Conservation (phyloP, 1,140 invertebrate species). For the Subanguina moxae region DNA sequence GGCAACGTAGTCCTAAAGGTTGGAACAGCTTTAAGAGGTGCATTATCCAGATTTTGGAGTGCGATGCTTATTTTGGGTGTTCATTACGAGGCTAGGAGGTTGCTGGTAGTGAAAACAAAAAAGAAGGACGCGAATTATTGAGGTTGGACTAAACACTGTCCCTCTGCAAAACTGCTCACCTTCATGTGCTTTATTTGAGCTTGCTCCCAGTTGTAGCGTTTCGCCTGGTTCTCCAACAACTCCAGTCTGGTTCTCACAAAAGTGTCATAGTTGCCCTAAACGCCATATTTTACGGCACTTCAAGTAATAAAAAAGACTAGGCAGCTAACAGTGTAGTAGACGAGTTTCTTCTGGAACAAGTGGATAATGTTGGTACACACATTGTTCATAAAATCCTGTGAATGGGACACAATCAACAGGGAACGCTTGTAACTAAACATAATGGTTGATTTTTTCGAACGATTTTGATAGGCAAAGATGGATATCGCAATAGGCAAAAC, state of each 20-base stretch:
- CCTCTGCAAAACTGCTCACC: constrained; percentile 61
- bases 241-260: constrained; percentile 88
- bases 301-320: not conserved
- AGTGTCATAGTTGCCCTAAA: constrained; percentile 83
- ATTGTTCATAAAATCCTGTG: constrained; percentile 98
- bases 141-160: not conserved
- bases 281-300: not conserved
- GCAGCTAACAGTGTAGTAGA: constrained; percentile 80
- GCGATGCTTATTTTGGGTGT: too few relatives aligned
- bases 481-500: not conserved
- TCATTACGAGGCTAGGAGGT: too few relatives aligned
- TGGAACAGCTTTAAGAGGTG: too few relatives aligned
- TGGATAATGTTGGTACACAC: constrained; percentile 98
- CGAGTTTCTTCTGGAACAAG: constrained; percentile 83
- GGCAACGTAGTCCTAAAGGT: constrained; percentile 85
- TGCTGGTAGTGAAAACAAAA: too few relatives aligned
- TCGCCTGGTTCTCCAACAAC: constrained; percentile 94
- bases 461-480: not conserved
- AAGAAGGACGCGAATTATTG: too few relatives aligned
- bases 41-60: too few relatives aligned
- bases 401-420: constrained; percentile 96
- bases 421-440: constrained; percentile 85
- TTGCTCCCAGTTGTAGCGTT: constrained; percentile 99
- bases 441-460: constrained; percentile 66
- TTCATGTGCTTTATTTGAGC: constrained; percentile 99